Base-by-base conservation (phyloP, 1,140 invertebrate genomes). In the Hormaphis cornu region DNA sequence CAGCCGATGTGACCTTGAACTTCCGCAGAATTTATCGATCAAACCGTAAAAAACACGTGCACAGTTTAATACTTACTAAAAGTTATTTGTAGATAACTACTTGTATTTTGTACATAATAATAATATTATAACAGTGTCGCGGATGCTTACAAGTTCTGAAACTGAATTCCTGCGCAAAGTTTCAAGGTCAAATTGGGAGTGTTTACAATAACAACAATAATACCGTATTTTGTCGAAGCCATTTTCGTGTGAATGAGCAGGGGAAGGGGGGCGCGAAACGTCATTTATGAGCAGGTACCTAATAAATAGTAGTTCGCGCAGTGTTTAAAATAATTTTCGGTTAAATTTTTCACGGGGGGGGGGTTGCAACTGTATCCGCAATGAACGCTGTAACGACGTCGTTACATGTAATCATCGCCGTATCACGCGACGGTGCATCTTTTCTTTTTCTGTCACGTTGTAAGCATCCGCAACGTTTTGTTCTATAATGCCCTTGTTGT, bases 401-500 rank as follows among this genome's bases (percentile, higher is more conserved):
- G 10, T 8, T 42, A 18, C 33, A 42, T 16, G 7, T 35, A 37
- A 56, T 18, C 20, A 2, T 37, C 33, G 53, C 50, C n/a, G n/a
- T 30, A n/a, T n/a, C n/a, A 9, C 16, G 50, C 50, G 24, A 61
- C 33, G 14, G 9, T 24, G 42, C 14, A 35, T 28, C 40, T 50
- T 66, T 48, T 20, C 1, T 7, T 35, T 44, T 66, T n/a, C n/a
- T 46, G 18, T 46, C 8, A 5, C 20, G 12, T 66, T 66, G 61
- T 66, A 50, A 66, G 61, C 61, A 30, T 66, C 61, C 61, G 44
- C 28, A 3, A 66, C n/a, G 35, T 66, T 35, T 33, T 66, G 44
- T 50, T 66, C 61, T 66, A 33, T 18, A 66, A 50, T 66, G 44
- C 61, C 18, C 61, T 66, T 66, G 42, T 66, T 66, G 28, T 66